phyloP scores from a whole-genome alignment of 2,888 invertebrate species.

The Prenolepis imparis region DNA sequence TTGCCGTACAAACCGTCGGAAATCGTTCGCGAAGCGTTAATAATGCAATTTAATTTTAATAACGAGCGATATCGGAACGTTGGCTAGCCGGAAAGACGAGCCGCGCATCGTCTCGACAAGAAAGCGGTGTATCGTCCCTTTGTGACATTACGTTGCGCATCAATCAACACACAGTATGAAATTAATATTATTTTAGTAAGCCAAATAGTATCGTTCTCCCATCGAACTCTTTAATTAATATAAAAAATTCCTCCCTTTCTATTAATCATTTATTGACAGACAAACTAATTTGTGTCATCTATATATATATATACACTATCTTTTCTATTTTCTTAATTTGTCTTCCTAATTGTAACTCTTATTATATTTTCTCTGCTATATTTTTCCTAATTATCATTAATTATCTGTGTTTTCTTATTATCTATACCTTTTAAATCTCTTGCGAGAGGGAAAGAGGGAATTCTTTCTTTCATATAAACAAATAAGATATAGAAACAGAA shows the following conservation, averaged over 20 bases:
- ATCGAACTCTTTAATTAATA: not conserved
- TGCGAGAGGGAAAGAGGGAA: not conserved
- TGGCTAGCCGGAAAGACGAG: slow-evolving; percentile 67
- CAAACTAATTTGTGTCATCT: not conserved
- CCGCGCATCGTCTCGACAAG: slow-evolving; percentile 57
- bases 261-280: not conserved
- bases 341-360: not conserved
- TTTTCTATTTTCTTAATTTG: not conserved
- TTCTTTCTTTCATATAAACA: not conserved
- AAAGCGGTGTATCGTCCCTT: slow-evolving; percentile 41
- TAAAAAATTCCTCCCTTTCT: not conserved
- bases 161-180: slow-evolving; percentile 29
- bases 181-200: slow-evolving; percentile 55
- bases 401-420: not conserved
- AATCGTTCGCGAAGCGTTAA: slow-evolving; percentile 81
- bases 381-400: not conserved
- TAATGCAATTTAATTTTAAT: slow-evolving; percentile 84
- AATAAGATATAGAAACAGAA: not conserved
- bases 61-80: slow-evolving; percentile 74
- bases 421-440: not conserved
- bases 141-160: slow-evolving; percentile 46
- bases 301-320: not conserved
- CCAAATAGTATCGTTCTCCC: not conserved
- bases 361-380: not conserved
- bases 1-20: slow-evolving; percentile 79